Base-by-base conservation (phyloP, 2,797 vertebrate genomes). In the Diglossa cyanea region DNA sequence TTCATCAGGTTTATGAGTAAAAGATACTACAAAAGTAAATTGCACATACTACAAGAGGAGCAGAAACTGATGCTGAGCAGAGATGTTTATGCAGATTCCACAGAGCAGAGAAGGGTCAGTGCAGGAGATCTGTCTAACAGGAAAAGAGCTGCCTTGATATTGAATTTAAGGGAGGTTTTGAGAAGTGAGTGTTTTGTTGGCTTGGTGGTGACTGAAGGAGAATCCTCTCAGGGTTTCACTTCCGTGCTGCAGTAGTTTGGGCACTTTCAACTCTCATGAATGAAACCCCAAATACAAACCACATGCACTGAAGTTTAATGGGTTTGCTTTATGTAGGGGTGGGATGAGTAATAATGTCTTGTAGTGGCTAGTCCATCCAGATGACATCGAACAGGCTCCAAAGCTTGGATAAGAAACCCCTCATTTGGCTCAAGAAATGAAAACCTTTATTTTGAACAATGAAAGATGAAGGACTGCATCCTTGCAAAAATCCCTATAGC, bases 271-370 rank as follows among this genome's bases (percentile, higher is more conserved):
- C 76, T 88, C 54, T 62, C 48, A 39, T 90, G 83, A 94, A 92
- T 74, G 66, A 96, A 96, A 90, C 55, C 63, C 57, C 86, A 92
- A 93, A 96, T 19, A 93, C 73, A 96, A 93, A 92, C 90, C 92
- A 94, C 80, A 93, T 67, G 85, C 50, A 79, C 70, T 73, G 60
- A 92, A 86, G 71, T 90, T 90, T 88, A 94, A 95, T 79, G 67
- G 55, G 48, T 57, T 95, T 84, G 74, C 88, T 95, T 93, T 94
- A 81, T 73, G 67, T 66, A 90, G 18, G 58, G 73, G 15, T 87
- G 48, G 48, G 83, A 84, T 94, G 76, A 88, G 66, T 82, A 90
- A 95, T 82, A 82, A 17, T 80, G 66, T 72, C 93, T 90, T 77
- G 72, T 86, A 94, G 85, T 16, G 70, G 94, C 94, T 91, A 75